Evolutionary conservation across 53 echinoderm and acorn worm genomes (phyloP).

Genomic region (Actinopyga echinites): DNA sequence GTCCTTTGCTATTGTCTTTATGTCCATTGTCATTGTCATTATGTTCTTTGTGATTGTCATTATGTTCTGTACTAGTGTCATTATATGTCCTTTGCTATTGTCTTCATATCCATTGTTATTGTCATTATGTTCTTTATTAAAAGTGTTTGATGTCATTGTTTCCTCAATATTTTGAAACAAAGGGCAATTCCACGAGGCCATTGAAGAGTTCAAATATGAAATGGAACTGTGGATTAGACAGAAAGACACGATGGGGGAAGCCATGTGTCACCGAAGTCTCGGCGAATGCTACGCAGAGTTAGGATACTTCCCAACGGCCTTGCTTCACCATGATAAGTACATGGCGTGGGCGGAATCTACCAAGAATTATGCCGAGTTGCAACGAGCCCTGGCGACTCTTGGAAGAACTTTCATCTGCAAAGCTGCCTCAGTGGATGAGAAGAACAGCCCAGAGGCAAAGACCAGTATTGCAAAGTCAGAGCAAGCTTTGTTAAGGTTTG

Average conservation of each 20-base stretch:
- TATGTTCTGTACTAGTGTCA: too few species aligned
- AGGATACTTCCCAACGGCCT: slow-evolving; percentile 72
- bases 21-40: too few species aligned
- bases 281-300: slow-evolving; percentile 91
- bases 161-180: background rate
- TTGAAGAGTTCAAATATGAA: slow-evolving; percentile 76
- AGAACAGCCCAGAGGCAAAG: slow-evolving; percentile 15
- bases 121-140: too few species aligned
- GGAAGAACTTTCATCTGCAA: slow-evolving; percentile 88
- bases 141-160: too few species aligned
- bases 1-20: too few species aligned
- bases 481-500: slow-evolving; percentile 7
- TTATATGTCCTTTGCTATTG: too few species aligned
- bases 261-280: slow-evolving; percentile 84
- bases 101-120: too few species aligned
- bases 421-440: slow-evolving; percentile 65
- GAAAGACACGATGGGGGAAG: slow-evolving; percentile 85
- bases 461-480: slow-evolving; percentile 17
- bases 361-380: slow-evolving; percentile 75
- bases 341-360: slow-evolving; percentile 78
- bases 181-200: slow-evolving; percentile 88
- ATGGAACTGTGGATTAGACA: slow-evolving; percentile 79
- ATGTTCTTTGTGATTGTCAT: too few species aligned
- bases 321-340: slow-evolving; percentile 73
- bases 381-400: slow-evolving; percentile 89